phyloP scores from a whole-genome alignment of 2,888 invertebrate genomes.

The Protophormia terraenovae region DNA sequence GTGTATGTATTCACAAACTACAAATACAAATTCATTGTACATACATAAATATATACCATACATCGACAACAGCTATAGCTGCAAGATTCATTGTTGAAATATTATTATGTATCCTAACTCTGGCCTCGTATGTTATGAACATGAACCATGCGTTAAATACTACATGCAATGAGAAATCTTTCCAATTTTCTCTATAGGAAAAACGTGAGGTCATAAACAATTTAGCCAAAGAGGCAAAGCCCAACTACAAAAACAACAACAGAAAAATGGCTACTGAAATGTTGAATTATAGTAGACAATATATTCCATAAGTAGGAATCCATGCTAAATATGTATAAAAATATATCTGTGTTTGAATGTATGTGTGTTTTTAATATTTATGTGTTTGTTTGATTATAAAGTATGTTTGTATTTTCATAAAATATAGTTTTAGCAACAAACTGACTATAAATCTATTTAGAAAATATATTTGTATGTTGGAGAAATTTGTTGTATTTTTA shows the following conservation, averaged over 20 bases:
- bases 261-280: conserved; percentile 63
- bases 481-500: conserved; percentile 33
- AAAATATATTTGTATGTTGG: conserved; percentile 39
- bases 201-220: conserved; percentile 69
- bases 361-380: neutral
- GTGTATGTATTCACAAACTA: neutral
- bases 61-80: neutral
- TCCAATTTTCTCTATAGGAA: conserved; percentile 63
- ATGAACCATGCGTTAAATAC: conserved; percentile 60
- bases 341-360: neutral
- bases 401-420: conserved; percentile 56
- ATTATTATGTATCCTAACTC: conserved; percentile 60
- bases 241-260: conserved; percentile 31
- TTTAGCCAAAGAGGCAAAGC: conserved; percentile 58
- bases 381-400: conserved; percentile 38
- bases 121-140: conserved; percentile 55
- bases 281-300: conserved; percentile 62
- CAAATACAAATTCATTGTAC: conserved; percentile 12
- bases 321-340: conserved; percentile 13
- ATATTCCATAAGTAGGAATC: conserved; percentile 46
- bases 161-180: conserved; percentile 54
- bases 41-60: no score
- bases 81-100: conserved; percentile 54
- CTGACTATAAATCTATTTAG: conserved; percentile 62
- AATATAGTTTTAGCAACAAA: conserved; percentile 64